A percentile compares a stretch with the other conserved stretches of the same genome.
Conservation (phyloP, 2,797 vertebrate species). For the Acanthurus leucopareius region DNA sequence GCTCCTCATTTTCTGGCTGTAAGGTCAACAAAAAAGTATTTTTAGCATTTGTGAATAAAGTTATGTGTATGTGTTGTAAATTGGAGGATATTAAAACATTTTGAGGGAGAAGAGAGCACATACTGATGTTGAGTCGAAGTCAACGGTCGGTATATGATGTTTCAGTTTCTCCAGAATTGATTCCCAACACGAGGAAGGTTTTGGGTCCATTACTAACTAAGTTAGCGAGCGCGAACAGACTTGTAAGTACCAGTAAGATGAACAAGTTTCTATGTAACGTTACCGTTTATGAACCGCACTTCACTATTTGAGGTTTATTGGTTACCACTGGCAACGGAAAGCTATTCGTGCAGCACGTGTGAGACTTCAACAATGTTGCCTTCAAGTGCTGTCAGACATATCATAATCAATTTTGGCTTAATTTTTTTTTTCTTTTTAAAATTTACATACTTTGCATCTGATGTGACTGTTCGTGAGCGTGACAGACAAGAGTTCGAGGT, state of each 20-base stretch:
- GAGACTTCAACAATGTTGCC: conserved; percentile 20
- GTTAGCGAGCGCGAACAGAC: not conserved
- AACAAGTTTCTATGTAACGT: not conserved
- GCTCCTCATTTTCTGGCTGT: conserved; percentile 85
- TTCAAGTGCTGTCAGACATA: conserved; percentile 46
- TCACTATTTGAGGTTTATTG: not conserved
- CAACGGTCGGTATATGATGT: conserved; percentile 84
- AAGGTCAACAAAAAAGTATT: conserved; percentile 1
- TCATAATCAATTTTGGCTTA: rapidly evolving
- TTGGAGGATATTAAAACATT: conserved; percentile 1
- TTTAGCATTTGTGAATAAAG: not conserved
- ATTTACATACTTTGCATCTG: not conserved
- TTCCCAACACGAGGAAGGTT: conserved; percentile 65
- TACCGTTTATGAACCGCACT: not conserved
- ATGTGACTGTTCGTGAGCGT: not conserved
- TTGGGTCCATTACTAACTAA: conserved; percentile 39
- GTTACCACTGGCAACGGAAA: conserved; percentile 55
- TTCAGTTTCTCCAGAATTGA: conserved; percentile 80
- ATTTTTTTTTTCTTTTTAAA: not conserved
- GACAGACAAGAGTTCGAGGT: not conserved
- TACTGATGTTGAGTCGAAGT: conserved; percentile 80
- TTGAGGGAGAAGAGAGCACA: not conserved
- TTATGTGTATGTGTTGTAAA: not conserved
- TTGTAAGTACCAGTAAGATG: not conserved
- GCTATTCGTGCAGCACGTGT: conserved; percentile 1